Evolutionary conservation across 2,888 invertebrate genomes (phyloP).

Genomic region (Nasonovia ribisnigri): DNA sequence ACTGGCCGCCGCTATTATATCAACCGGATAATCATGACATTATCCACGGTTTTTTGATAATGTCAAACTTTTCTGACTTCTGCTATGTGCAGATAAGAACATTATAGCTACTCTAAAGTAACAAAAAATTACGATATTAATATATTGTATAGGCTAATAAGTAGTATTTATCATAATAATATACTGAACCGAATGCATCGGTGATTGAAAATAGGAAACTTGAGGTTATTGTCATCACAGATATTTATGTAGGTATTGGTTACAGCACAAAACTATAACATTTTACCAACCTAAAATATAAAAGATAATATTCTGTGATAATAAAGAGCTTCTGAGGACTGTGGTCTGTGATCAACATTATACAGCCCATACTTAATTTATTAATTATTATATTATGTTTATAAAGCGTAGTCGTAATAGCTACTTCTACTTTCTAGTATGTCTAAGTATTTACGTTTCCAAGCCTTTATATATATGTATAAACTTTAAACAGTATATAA

Average conservation of each 20-base stretch:
- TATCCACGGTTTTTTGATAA: neutral
- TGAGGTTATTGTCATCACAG: neutral
- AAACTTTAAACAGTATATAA: neutral
- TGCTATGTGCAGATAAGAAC: neutral
- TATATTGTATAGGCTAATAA: neutral
- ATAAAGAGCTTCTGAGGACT: neutral
- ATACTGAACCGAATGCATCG: neutral
- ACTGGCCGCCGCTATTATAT: neutral
- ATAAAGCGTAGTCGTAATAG: neutral
- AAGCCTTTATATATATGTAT: neutral
- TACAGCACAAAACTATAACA: neutral
- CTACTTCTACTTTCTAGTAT: neutral
- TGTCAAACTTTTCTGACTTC: neutral
- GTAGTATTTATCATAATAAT: neutral
- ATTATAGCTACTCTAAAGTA: neutral
- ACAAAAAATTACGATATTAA: neutral
- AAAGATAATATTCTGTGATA: neutral
- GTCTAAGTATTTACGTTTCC: neutral
- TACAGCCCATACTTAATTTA: neutral
- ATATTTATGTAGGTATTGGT: neutral
- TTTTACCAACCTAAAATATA: neutral
- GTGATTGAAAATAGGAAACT: neutral
- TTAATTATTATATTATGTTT: neutral
- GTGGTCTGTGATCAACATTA: neutral
- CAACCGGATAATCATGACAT: neutral